These are phyloP conservation scores for Himalopsyche anomala DNA, from an alignment of 2,888 invertebrate genomes.

Conservation along the genomic window DNA sequence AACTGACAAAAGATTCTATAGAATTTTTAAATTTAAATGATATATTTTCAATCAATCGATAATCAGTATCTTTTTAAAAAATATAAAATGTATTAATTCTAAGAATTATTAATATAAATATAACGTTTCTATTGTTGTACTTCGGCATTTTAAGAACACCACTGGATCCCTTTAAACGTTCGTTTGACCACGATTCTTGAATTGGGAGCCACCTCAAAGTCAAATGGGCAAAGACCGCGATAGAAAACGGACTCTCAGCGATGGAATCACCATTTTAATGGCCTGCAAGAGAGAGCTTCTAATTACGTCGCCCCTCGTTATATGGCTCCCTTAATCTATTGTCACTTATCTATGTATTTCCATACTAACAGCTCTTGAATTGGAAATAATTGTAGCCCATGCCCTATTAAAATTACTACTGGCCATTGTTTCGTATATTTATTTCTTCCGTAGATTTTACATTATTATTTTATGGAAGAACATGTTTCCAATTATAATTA, in stretches of 20 bases:
- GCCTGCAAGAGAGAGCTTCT: constrained; percentile 31
- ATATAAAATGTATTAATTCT: too few species aligned
- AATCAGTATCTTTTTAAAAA: too few species aligned
- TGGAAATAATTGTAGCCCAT: not conserved
- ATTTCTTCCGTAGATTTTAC: too few species aligned
- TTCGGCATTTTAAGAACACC: not conserved
- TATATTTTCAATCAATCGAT: too few species aligned
- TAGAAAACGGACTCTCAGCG: constrained; percentile 16
- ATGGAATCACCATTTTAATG: constrained; percentile 16
- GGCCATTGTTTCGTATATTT: too few species aligned
- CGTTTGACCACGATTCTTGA: constrained; percentile 8
- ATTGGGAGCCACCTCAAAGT: not conserved
- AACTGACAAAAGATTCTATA: too few species aligned
- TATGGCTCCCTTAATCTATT: not conserved
- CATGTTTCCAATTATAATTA: too few species aligned
- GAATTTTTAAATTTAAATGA: too few species aligned
- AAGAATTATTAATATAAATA: too few species aligned
- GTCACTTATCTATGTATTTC: constrained; percentile 22
- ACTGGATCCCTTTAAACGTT: not conserved
- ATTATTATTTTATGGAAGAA: too few species aligned
- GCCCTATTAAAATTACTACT: too few species aligned
- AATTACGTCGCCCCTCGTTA: constrained; percentile 30
- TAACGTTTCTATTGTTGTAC: not conserved
- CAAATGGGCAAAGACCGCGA: constrained; percentile 6
- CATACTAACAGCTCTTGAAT: constrained; percentile 14